A percentile compares a stretch with the other conserved stretches of the same genome.
phyloP scores from a whole-genome alignment of 1,140 invertebrate genomes.

The Polypedilum pembai region DNA sequence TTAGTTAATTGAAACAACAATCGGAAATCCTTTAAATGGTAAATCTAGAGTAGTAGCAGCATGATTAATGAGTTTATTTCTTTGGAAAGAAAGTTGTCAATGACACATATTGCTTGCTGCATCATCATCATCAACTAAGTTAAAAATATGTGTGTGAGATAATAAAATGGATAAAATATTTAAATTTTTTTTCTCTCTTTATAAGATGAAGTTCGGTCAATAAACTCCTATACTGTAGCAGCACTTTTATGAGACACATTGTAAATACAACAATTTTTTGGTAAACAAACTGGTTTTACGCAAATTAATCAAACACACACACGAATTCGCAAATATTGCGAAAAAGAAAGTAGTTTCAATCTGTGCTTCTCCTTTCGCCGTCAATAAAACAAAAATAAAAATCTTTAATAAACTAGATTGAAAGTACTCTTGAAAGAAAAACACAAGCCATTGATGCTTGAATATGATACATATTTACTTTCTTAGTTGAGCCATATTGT shows the following conservation, averaged over 20 bases:
- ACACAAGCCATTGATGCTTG: background rate
- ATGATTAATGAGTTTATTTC: constrained; percentile 19
- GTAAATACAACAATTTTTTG: background rate
- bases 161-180: background rate
- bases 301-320: background rate
- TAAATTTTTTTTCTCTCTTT: no score
- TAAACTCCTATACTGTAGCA: background rate
- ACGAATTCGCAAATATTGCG: background rate
- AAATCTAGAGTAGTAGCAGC: constrained; percentile 19
- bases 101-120: background rate
- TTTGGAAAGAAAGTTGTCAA: background rate
- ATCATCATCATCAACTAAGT: background rate
- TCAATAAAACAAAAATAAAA: constrained; percentile 16
- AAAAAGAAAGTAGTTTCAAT: constrained; percentile 20
- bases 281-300: background rate
- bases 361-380: background rate
- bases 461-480: background rate
- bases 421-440: background rate
- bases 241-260: background rate
- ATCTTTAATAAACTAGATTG: constrained; percentile 9
- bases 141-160: background rate
- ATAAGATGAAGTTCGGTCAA: background rate
- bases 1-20: background rate
- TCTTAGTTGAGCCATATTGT: background rate
- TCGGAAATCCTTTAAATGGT: constrained; percentile 19